phyloP scores from a whole-genome alignment of 2,113 vertebrate genomes.

The Hyperoodon ampullatus region DNA sequence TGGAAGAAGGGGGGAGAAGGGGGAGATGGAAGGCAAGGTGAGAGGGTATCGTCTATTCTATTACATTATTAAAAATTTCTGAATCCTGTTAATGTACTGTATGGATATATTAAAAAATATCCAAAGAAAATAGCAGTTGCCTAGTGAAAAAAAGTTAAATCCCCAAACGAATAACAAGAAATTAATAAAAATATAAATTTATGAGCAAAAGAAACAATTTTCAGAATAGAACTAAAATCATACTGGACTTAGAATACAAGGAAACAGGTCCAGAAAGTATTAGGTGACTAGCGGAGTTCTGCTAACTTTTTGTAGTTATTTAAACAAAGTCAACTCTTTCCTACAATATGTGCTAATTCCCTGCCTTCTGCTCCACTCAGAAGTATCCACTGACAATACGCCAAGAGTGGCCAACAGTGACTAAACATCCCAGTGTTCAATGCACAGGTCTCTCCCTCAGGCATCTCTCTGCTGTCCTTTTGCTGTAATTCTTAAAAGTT shows the following conservation, averaged over 20 bases:
- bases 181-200: conserved; percentile 6
- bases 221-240: background rate
- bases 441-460: background rate
- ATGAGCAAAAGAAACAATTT: background rate
- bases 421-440: background rate
- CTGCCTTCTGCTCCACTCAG: too few relatives aligned
- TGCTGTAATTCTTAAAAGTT: background rate
- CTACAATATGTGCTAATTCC: background rate
- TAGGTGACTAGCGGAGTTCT: background rate
- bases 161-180: background rate
- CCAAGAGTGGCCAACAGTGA: background rate
- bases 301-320: background rate
- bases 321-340: background rate
- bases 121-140: background rate
- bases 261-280: background rate
- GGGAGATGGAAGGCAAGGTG: background rate
- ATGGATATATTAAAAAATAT: background rate
- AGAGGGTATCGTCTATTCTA: background rate
- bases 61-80: background rate
- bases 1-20: background rate
- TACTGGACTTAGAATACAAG: background rate
- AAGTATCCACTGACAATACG: background rate
- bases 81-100: background rate
- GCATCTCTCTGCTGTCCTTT: background rate
- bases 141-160: background rate